A percentile compares a stretch with the other conserved stretches of the same genome.
phyloP scores from a whole-genome alignment of 2,797 vertebrate genomes.

The Philypnodon macrostomus region DNA sequence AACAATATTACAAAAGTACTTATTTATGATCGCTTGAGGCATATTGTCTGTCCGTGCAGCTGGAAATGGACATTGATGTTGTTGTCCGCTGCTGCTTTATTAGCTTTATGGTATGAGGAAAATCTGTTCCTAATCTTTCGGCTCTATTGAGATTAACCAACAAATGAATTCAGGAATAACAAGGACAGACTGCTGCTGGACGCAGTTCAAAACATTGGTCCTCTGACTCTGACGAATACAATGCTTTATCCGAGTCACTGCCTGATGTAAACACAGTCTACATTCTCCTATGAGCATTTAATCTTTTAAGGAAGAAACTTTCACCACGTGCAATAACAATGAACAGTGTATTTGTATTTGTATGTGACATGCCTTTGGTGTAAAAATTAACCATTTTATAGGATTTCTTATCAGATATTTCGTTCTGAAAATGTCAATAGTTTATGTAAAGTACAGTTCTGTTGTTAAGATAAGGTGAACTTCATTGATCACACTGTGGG shows the following conservation, averaged over 20 bases:
- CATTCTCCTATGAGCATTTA: not conserved
- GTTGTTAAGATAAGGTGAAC: too few relatives aligned
- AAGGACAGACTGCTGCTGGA: slow-evolving; percentile 22
- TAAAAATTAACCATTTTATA: slow-evolving; percentile 7
- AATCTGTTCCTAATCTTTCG: slow-evolving; percentile 45
- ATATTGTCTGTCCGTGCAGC: slow-evolving; percentile 4
- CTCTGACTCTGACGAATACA: not conserved
- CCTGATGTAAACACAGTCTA: not conserved
- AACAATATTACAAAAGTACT: not conserved
- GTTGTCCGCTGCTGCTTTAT: slow-evolving; percentile 43
- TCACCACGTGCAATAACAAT: not conserved
- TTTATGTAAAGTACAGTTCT: too few relatives aligned
- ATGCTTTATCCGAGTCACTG: not conserved
- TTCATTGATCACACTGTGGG: too few relatives aligned
- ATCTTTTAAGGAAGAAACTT: slow-evolving; percentile 2
- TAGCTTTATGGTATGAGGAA: slow-evolving; percentile 60
- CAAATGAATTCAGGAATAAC: slow-evolving; percentile 48
- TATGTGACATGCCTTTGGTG: not conserved
- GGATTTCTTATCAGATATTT: slow-evolving; percentile 2
- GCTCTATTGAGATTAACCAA: slow-evolving; percentile 33
- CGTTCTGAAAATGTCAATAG: too few relatives aligned
- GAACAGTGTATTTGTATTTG: slow-evolving; percentile 5
- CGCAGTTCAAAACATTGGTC: slow-evolving; percentile 13
- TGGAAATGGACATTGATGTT: slow-evolving; percentile 24
- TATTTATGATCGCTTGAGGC: slow-evolving; percentile 3